A percentile compares a stretch with the other conserved stretches of the same genome.
Conservation (phyloP, 2,888 invertebrate species). For the Drosophila paramelanica region DNA sequence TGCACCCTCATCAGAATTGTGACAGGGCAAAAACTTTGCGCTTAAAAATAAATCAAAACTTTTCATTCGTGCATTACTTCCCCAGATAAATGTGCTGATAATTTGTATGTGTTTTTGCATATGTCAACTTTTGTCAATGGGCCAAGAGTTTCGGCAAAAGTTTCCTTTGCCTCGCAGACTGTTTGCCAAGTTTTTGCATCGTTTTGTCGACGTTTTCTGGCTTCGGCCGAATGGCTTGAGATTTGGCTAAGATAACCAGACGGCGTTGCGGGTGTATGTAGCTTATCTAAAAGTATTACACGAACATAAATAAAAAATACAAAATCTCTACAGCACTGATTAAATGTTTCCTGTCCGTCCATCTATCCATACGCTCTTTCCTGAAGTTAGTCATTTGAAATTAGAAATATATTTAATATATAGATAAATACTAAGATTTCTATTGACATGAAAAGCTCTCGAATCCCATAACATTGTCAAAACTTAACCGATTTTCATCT, state of each 20-base stretch:
- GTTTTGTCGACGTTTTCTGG: constrained; percentile 45
- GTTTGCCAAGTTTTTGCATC: constrained; percentile 57
- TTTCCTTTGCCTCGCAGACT: constrained; percentile 40
- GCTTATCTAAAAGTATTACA: constrained; percentile 38
- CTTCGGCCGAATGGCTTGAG: constrained; percentile 20
- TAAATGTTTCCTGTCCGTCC: too few species aligned
- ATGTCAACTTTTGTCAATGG: constrained; percentile 81
- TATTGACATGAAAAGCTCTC: too few species aligned
- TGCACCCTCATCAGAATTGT: constrained; percentile 75
- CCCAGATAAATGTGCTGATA: constrained; percentile 79
- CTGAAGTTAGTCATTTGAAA: too few species aligned
- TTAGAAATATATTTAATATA: too few species aligned
- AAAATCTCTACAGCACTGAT: constrained; percentile 5
- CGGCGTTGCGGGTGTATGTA: constrained; percentile 1
- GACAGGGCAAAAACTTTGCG: constrained; percentile 75
- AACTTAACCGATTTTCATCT: too few species aligned
- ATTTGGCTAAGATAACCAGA: constrained; percentile 40
- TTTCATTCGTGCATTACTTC: constrained; percentile 71
- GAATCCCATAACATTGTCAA: too few species aligned
- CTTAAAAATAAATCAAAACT: constrained; percentile 82
- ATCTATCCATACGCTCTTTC: too few species aligned
- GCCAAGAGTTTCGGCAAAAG: constrained; percentile 57
- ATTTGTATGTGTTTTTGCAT: constrained; percentile 73
- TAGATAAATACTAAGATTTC: too few species aligned
- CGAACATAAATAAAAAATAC: constrained; percentile 27